These are phyloP conservation scores for Sarcophaga variegata DNA, from an alignment of 2,888 invertebrate genomes.

Conservation along the genomic window DNA sequence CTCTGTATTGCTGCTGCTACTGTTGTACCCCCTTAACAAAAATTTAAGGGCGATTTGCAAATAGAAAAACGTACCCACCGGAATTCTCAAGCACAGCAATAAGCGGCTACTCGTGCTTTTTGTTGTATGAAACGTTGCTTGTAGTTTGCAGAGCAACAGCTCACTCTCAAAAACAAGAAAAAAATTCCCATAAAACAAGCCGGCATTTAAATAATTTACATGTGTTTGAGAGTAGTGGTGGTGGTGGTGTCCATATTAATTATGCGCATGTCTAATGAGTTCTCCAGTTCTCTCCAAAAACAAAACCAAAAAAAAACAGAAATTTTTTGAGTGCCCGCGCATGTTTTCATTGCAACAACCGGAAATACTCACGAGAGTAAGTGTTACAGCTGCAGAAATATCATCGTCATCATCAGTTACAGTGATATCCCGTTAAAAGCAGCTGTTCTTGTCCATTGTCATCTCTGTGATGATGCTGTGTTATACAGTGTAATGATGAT, in stretches of 20 bases:
- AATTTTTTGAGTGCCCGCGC: constrained; percentile 38
- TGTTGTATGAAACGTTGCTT: background rate
- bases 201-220: constrained; percentile 60
- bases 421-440: background rate
- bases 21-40: too few species aligned
- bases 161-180: background rate
- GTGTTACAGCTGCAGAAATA: background rate
- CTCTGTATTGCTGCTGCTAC: background rate
- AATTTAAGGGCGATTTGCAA: background rate
- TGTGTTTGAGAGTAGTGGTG: background rate
- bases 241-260: background rate
- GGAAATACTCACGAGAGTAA: constrained; percentile 54
- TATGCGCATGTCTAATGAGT: constrained; percentile 45
- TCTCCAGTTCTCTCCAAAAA: background rate
- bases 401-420: background rate
- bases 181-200: constrained; percentile 25
- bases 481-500: background rate
- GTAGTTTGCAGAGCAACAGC: constrained; percentile 58
- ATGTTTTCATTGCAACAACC: constrained; percentile 53
- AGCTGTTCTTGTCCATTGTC: constrained; percentile 17
- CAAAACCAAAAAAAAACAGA: background rate
- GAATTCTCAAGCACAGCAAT: background rate
- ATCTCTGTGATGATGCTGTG: background rate
- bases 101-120: background rate
- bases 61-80: background rate